These are phyloP conservation scores for Florisuga fusca DNA, from an alignment of 2,797 vertebrate genomes.

Conservation along the genomic window DNA sequence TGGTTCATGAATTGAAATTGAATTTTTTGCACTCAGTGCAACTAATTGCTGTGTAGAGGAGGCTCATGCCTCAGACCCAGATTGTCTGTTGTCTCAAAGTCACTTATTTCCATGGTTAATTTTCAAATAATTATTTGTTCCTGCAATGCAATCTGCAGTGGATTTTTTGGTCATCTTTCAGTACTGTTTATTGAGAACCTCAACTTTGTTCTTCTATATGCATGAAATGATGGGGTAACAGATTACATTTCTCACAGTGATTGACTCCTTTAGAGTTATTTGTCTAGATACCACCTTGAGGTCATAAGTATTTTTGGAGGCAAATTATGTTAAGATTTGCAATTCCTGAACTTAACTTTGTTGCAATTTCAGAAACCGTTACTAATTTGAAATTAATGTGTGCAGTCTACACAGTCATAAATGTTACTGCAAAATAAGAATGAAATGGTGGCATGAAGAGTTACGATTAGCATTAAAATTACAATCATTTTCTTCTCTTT, in stretches of 20 bases:
- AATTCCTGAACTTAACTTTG: conserved; percentile 16
- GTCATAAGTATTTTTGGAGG: conserved; percentile 10
- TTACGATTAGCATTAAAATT: not conserved
- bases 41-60: not conserved
- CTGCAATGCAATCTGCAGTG: not conserved
- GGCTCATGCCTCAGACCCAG: not conserved
- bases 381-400: conserved; percentile 8
- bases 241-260: conserved; percentile 2
- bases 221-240: not conserved
- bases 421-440: not conserved
- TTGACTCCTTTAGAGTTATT: conserved; percentile 14
- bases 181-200: not conserved
- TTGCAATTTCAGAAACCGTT: not conserved
- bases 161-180: not conserved
- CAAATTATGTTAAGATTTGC: not conserved
- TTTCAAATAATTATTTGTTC: conserved; percentile 1
- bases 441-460: not conserved
- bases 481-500: not conserved
- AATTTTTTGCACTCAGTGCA: conserved; percentile 22
- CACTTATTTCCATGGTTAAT: not conserved
- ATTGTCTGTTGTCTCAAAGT: conserved; percentile 29
- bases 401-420: not conserved
- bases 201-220: not conserved
- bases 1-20: conserved; percentile 34
- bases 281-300: not conserved